Evolutionary conservation across 2,888 invertebrate genomes (phyloP).

Genomic region (Rhabditophanes sp.): DNA sequence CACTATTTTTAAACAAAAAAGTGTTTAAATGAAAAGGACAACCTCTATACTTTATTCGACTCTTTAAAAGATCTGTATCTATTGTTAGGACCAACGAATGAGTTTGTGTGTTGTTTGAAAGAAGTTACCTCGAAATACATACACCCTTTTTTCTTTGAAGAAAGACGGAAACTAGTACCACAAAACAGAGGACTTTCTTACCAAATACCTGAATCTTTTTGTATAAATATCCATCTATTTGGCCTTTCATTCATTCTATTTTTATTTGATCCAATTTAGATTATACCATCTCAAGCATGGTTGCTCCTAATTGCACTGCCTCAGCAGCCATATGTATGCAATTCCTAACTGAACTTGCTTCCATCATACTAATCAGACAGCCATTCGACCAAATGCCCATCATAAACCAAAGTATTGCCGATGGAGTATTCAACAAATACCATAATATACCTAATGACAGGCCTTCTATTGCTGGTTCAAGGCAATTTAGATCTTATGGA

Average conservation of each 20-base stretch:
- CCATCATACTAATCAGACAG: conserved; percentile 3
- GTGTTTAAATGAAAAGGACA: no score
- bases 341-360: conserved; percentile 4
- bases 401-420: not conserved
- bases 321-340: conserved; percentile 5
- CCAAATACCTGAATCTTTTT: conserved; percentile 1
- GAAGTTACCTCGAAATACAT: no score
- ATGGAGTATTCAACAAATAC: conserved; percentile 1
- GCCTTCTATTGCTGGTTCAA: not conserved
- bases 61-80: no score
- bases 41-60: no score
- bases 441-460: not conserved
- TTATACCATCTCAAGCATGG: not conserved
- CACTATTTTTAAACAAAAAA: not conserved
- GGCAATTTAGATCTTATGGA: conserved; percentile 4
- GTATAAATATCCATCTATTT: not conserved
- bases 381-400: conserved; percentile 3
- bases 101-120: no score
- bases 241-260: not conserved
- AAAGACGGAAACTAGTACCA: no score
- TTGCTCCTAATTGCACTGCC: conserved; percentile 2
- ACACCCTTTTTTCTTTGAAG: no score
- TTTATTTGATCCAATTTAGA: not conserved
- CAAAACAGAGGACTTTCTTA: no score
- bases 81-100: no score